Conservation (phyloP, 2,113 vertebrate genomes). For the Mastomys natalensis region DNA sequence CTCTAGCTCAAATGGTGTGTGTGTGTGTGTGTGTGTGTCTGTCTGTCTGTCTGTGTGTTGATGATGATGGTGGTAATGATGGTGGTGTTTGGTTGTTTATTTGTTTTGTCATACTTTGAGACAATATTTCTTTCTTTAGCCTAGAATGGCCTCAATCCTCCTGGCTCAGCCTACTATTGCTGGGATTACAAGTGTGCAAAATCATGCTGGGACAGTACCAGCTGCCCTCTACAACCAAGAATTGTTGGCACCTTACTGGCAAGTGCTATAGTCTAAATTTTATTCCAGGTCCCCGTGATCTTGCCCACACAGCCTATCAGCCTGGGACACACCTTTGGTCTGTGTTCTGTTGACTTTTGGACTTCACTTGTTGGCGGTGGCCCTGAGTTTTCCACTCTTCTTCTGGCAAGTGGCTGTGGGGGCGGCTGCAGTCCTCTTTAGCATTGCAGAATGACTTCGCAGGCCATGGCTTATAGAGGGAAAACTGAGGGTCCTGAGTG, state of each 20-base stretch:
- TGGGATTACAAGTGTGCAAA: neutral
- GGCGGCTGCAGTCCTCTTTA: neutral
- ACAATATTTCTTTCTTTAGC: neutral
- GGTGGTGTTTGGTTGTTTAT: neutral
- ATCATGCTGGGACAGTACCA: neutral
- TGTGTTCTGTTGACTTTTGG: neutral
- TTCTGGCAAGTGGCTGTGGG: neutral
- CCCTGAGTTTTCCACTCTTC: neutral
- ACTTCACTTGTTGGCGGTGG: neutral
- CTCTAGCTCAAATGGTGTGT: neutral
- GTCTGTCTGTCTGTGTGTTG: neutral
- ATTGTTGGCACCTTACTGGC: neutral
- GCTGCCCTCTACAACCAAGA: neutral
- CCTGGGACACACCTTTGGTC: neutral
- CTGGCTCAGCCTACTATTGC: neutral
- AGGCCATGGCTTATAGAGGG: neutral
- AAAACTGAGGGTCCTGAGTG: neutral
- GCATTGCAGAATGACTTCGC: neutral
- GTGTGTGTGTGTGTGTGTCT: neutral
- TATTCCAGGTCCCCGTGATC: neutral
- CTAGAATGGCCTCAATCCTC: neutral
- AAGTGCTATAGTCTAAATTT: neutral
- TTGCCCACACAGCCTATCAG: neutral
- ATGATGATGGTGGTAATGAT: no score
- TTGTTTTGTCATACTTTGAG: neutral